phyloP scores from a whole-genome alignment of 2,113 vertebrate genomes.

The Bufo bufo region DNA sequence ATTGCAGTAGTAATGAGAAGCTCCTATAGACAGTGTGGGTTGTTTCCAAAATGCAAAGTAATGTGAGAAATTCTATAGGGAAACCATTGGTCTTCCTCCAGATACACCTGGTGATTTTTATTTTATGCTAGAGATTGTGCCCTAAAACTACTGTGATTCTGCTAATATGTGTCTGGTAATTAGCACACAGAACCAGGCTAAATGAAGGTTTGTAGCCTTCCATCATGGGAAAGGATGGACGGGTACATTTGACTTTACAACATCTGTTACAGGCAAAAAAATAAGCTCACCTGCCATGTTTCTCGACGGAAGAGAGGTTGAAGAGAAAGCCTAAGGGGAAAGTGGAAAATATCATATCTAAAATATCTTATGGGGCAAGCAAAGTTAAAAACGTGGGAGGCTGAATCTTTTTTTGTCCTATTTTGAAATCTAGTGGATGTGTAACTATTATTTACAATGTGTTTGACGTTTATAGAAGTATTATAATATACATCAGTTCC shows the following conservation, averaged over 20 bases:
- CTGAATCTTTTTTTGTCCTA: background rate
- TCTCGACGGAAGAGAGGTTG: constrained; percentile 6
- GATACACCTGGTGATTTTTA: background rate
- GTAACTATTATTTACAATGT: too few relatives aligned
- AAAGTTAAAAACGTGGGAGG: background rate
- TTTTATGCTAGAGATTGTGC: background rate
- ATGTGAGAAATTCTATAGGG: background rate
- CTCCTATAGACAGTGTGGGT: background rate
- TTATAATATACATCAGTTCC: too few relatives aligned
- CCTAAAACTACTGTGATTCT: background rate
- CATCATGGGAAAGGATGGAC: constrained; percentile 11
- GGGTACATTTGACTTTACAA: constrained; percentile 1
- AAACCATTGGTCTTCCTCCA: background rate
- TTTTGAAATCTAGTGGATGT: too few relatives aligned
- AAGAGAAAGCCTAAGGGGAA: constrained; percentile 33
- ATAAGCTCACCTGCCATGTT: constrained; percentile 40
- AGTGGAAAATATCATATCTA: background rate
- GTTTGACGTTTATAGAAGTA: too few relatives aligned
- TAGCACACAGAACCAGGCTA: constrained; percentile 15
- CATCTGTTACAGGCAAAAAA: background rate
- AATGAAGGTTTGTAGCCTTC: constrained; percentile 16
- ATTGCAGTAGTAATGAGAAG: background rate
- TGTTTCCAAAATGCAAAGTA: background rate
- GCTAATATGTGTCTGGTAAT: background rate
- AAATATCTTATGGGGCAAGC: constrained; percentile 7